phyloP scores from a whole-genome alignment of 2,113 vertebrate species.

The Cochlearius cochlearius region DNA sequence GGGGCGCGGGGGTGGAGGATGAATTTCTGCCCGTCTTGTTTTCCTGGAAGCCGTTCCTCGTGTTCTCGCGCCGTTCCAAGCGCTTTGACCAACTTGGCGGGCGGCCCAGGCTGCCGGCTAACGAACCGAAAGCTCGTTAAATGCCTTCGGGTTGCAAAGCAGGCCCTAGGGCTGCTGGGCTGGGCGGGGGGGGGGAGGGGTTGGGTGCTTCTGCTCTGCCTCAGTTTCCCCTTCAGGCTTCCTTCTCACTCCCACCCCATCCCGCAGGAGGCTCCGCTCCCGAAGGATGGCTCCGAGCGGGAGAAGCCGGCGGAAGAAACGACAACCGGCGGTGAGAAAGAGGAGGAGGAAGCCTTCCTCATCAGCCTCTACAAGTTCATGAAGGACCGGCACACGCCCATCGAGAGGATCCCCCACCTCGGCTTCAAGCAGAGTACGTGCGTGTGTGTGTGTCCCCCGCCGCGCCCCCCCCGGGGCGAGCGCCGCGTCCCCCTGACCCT shows the following conservation, averaged over 20 bases:
- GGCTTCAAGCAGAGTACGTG: constrained; percentile 94
- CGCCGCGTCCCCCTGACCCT: not conserved
- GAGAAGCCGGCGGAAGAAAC: not conserved
- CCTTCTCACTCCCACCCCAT: not conserved
- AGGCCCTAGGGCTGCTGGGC: too few species aligned
- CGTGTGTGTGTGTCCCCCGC: too few species aligned
- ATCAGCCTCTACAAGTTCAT: constrained; percentile 88
- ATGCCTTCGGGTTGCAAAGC: not conserved
- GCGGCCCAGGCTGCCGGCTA: not conserved
- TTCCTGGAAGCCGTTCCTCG: constrained; percentile 61
- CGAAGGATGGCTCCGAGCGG: not conserved
- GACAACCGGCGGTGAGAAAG: constrained; percentile 45
- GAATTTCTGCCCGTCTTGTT: constrained; percentile 12
- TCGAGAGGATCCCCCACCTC: constrained; percentile 93
- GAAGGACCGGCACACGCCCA: constrained; percentile 88
- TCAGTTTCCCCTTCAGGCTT: not conserved
- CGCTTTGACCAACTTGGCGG: constrained; percentile 47
- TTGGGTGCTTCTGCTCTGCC: not conserved
- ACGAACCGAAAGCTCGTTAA: not conserved
- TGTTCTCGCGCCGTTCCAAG: not conserved
- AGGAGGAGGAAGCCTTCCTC: constrained; percentile 88
- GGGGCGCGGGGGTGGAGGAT: not conserved
- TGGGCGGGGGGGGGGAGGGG: not conserved
- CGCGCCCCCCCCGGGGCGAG: too few species aligned
- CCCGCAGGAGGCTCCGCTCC: not conserved